phyloP scores from a whole-genome alignment of 30 jellyfish, hydroid and myxozoan genomes.

The Hydra vulgaris region DNA sequence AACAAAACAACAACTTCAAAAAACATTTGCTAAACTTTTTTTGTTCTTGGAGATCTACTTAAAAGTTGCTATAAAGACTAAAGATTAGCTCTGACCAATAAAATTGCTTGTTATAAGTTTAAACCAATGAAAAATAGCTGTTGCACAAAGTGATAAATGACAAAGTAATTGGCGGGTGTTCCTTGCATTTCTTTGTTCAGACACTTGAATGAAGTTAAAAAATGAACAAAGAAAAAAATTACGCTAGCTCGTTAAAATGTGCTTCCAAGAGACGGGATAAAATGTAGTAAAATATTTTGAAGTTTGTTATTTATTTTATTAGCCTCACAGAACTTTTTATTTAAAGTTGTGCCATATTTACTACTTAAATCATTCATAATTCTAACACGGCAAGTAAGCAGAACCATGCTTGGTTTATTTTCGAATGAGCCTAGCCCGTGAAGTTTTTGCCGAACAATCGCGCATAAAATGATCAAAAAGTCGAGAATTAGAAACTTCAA shows the following conservation, averaged over 20 bases:
- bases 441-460: neutral
- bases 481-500: neutral
- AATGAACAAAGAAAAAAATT: neutral
- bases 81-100: slow-evolving; percentile 25
- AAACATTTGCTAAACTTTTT: neutral
- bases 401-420: slow-evolving; percentile 3
- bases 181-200: slow-evolving; percentile 14
- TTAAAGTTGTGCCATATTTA: neutral
- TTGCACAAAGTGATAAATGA: neutral
- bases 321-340: neutral
- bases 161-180: slow-evolving; percentile 8
- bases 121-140: neutral
- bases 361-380: neutral
- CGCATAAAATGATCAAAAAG: neutral
- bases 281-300: too few species aligned
- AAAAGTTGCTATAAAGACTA: slow-evolving; percentile 11
- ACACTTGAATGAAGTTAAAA: neutral
- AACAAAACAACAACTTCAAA: neutral
- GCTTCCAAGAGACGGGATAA: neutral
- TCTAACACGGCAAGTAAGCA: slow-evolving; percentile 15
- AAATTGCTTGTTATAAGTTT: neutral
- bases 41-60: neutral
- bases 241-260: neutral
- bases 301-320: neutral
- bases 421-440: neutral